Percentiles rank a stretch among this genome's conserved stretches.
Evolutionary conservation across 1,140 invertebrate genomes (phyloP).

Genomic region (Pomacea maculata): DNA sequence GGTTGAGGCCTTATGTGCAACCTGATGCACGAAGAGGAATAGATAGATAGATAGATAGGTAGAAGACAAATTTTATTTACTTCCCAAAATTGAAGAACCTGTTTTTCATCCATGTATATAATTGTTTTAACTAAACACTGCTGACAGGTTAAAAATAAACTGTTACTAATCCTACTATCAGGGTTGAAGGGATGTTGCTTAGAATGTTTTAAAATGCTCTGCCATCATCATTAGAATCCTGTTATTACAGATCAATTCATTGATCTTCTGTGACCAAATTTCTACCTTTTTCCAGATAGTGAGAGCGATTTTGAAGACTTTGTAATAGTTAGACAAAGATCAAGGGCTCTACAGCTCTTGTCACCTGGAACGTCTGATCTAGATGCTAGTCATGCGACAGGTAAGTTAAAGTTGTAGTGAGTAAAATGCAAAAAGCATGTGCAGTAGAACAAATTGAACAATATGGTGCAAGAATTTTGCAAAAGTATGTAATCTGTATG

Average conservation of each 20-base stretch:
- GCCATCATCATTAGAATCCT: not conserved
- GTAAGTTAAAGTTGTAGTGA: not conserved
- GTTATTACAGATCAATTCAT: not conserved
- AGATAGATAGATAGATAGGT: too few relatives aligned
- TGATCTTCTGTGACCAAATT: not conserved
- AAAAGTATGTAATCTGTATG: too few relatives aligned
- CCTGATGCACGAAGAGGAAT: too few relatives aligned
- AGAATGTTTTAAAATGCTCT: not conserved
- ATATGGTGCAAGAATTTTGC: too few relatives aligned
- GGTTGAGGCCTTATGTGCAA: too few relatives aligned
- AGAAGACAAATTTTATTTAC: too few relatives aligned
- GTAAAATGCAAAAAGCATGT: not conserved
- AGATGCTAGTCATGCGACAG: not conserved
- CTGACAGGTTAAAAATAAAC: not conserved
- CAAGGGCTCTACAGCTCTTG: not conserved
- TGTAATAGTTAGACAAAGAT: not conserved
- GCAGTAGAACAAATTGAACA: too few relatives aligned
- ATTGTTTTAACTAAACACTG: not conserved
- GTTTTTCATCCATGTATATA: not conserved
- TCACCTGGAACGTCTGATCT: not conserved
- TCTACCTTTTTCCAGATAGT: not conserved
- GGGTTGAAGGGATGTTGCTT: too few relatives aligned
- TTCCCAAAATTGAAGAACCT: too few relatives aligned
- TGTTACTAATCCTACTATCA: not conserved
- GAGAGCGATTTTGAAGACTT: slow-evolving; percentile 12